phyloP scores from a whole-genome alignment of 2,888 invertebrate genomes.

The Cephus pulcher region DNA sequence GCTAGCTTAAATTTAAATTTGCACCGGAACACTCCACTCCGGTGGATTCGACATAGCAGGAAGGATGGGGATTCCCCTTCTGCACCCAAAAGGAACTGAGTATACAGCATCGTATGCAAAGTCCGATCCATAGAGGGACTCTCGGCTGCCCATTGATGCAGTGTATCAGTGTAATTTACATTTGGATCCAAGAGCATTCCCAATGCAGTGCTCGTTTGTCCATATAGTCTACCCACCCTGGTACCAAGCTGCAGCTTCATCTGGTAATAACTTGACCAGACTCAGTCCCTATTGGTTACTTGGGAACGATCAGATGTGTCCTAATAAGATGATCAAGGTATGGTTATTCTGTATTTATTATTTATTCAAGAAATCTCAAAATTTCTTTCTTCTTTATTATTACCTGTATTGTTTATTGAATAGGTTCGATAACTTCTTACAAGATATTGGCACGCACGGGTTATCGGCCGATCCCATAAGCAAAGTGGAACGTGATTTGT shows the following conservation, averaged over 20 bases:
- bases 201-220: not conserved
- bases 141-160: not conserved
- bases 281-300: not conserved
- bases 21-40: not conserved
- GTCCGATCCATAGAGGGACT: not conserved
- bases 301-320: not conserved
- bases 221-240: not conserved
- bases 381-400: not conserved
- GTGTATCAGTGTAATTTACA: not conserved
- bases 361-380: not conserved
- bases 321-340: not conserved
- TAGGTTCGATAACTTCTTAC: not conserved
- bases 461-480: not conserved
- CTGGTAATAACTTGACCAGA: not conserved
- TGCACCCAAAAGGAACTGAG: not conserved
- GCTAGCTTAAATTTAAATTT: slow-evolving; percentile 29
- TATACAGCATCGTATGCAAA: not conserved
- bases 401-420: not conserved
- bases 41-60: not conserved
- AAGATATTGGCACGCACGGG: not conserved
- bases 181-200: not conserved
- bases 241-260: not conserved
- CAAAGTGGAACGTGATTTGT: slow-evolving; percentile 29
- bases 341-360: not conserved
- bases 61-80: not conserved